Percentiles rank a stretch among this genome's conserved stretches.
phyloP scores from a whole-genome alignment of 2,797 vertebrate species.

The Alca torda region DNA sequence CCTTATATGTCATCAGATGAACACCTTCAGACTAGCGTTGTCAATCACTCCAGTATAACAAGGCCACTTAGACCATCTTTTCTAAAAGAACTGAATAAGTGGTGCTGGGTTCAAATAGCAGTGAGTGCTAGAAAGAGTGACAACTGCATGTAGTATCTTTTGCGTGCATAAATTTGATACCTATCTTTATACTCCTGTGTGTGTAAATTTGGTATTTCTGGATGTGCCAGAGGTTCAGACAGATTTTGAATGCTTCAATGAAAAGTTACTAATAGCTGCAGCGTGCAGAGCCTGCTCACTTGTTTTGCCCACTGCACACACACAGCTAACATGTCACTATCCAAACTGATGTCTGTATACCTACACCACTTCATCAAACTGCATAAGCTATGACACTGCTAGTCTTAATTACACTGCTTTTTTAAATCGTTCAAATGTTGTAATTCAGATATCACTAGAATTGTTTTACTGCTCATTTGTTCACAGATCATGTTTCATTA shows the following conservation, averaged over 20 bases:
- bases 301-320: background rate
- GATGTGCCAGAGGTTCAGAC: background rate
- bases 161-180: background rate
- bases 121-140: background rate
- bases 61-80: background rate
- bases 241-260: background rate
- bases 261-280: background rate
- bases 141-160: background rate
- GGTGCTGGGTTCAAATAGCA: background rate
- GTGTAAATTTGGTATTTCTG: background rate
- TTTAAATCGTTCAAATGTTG: background rate
- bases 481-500: constrained; percentile 17
- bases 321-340: background rate
- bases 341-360: background rate
- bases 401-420: background rate
- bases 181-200: background rate
- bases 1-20: background rate
- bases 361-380: background rate
- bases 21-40: background rate
- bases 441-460: background rate
- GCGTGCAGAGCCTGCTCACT: background rate
- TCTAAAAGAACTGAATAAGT: background rate
- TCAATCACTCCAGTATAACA: background rate
- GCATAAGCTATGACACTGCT: background rate
- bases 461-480: background rate